Evolutionary conservation across 2,113 vertebrate species (phyloP).

Genomic region (Dicrurus megarhynchus): DNA sequence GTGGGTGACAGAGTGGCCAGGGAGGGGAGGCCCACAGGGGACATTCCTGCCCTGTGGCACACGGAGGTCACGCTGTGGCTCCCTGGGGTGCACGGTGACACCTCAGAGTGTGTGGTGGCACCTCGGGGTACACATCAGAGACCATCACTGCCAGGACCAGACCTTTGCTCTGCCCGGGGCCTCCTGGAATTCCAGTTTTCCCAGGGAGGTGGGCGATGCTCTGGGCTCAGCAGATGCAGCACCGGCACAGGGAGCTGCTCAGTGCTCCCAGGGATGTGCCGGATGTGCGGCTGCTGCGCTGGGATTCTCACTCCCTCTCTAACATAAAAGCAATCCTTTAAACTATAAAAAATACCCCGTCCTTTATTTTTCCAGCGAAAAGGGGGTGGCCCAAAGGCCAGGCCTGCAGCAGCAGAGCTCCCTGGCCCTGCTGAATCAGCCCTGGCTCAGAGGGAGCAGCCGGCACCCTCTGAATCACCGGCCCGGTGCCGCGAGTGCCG

Average conservation of each 20-base stretch:
- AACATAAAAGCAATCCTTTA: not conserved
- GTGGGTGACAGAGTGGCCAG: not conserved
- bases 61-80: accelerated
- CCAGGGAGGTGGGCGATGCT: not conserved
- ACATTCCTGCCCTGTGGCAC: not conserved
- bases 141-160: not conserved
- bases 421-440: conserved; percentile 9
- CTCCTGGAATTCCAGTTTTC: not conserved
- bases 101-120: not conserved
- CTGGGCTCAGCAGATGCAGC: not conserved
- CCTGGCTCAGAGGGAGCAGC: not conserved
- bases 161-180: not conserved
- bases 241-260: accelerated
- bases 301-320: not conserved
- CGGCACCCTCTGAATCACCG: conserved; percentile 8
- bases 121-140: not conserved
- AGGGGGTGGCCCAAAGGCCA: not conserved
- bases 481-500: not conserved
- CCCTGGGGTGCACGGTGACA: not conserved
- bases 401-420: not conserved
- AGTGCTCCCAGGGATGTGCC: accelerated
- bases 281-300: not conserved
- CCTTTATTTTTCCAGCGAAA: not conserved
- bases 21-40: not conserved
- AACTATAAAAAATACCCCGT: not conserved